Percentiles rank a stretch among this genome's conserved stretches.
These are phyloP conservation scores for Monoplex corrugatus DNA, from an alignment of 2,888 invertebrate species.

Conservation along the genomic window DNA sequence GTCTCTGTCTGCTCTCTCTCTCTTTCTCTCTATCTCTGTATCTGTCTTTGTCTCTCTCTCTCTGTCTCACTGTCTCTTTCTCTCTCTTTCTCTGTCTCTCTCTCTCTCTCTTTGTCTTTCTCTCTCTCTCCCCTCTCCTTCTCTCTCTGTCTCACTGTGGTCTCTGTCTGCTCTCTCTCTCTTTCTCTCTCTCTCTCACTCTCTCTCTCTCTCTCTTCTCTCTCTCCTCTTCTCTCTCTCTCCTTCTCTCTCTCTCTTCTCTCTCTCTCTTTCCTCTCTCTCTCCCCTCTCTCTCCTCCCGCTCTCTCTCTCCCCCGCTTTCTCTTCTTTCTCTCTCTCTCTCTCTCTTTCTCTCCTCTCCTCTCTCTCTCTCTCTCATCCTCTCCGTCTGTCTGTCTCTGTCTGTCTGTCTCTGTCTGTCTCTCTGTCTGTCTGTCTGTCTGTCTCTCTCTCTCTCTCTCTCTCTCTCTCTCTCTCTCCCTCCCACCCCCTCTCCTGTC, in stretches of 20 bases:
- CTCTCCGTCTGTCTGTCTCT: not conserved
- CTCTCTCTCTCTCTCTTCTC: not conserved
- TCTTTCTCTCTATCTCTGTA: not conserved
- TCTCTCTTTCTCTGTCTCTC: not conserved
- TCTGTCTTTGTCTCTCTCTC: not conserved
- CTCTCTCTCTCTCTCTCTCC: not conserved
- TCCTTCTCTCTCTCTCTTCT: not conserved
- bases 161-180: not conserved
- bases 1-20: not conserved
- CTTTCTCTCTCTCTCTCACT: not conserved
- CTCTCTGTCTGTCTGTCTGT: not conserved
- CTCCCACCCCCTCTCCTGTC: not conserved
- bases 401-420: not conserved
- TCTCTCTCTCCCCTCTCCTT: not conserved
- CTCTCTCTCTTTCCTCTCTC: not conserved
- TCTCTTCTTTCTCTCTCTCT: not conserved
- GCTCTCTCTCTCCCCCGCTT: not conserved
- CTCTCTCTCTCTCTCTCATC: too few relatives aligned
- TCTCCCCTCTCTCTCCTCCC: not conserved
- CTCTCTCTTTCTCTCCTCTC: not conserved
- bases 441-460: not conserved
- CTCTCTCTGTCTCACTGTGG: not conserved
- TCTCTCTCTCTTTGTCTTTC: not conserved
- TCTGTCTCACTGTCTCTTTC: not conserved
- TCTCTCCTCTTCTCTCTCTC: not conserved